phyloP scores from a whole-genome alignment of 2,888 invertebrate genomes.

The Idaea aversata region DNA sequence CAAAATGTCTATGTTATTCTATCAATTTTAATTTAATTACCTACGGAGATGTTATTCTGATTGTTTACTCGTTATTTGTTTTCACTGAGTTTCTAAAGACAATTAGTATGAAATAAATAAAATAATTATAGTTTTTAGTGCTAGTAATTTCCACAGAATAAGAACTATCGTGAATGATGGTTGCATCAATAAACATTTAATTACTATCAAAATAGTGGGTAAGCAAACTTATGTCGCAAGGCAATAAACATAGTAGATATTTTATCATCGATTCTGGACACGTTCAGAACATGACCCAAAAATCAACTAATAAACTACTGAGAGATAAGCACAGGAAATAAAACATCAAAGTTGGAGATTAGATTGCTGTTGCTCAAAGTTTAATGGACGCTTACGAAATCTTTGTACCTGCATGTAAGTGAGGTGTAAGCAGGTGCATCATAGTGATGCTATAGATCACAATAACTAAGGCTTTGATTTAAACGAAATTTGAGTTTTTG shows the following conservation, averaged over 20 bases:
- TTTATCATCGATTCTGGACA: slow-evolving; percentile 26
- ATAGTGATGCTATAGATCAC: not conserved
- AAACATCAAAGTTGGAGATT: slow-evolving; percentile 66
- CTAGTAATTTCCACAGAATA: too few species aligned
- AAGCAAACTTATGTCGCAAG: not conserved
- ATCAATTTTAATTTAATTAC: slow-evolving; percentile 37
- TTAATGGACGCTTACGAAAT: slow-evolving; percentile 39
- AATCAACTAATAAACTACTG: slow-evolving; percentile 35
- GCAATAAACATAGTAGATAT: slow-evolving; percentile 3
- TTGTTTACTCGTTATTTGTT: not conserved
- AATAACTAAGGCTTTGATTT: too few species aligned
- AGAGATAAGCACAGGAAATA: slow-evolving; percentile 69
- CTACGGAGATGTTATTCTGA: slow-evolving; percentile 11
- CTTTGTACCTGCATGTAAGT: not conserved
- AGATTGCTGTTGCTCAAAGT: slow-evolving; percentile 25
- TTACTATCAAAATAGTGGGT: not conserved
- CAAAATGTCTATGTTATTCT: slow-evolving; percentile 33
- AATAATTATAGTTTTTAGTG: not conserved
- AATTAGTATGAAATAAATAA: not conserved
- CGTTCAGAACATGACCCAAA: slow-evolving; percentile 45
- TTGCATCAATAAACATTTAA: too few species aligned
- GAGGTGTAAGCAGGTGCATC: not conserved
- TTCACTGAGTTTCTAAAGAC: not conserved
- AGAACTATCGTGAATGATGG: too few species aligned
- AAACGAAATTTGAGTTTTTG: too few species aligned